These are phyloP conservation scores for Julus scanicus DNA, from an alignment of 2,888 invertebrate genomes.

Conservation along the genomic window DNA sequence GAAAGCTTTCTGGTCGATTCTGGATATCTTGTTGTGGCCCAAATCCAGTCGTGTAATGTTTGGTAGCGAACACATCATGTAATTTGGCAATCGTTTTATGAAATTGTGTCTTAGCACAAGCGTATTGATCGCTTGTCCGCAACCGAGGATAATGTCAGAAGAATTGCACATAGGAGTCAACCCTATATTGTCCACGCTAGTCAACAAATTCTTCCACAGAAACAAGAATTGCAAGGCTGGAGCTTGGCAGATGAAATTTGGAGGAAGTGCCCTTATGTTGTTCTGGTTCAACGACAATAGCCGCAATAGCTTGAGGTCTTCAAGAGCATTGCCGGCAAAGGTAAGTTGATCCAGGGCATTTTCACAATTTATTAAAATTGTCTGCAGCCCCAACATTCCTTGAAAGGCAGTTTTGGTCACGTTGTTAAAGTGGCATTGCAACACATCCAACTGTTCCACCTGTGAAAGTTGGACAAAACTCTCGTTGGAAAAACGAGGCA, in stretches of 20 bases:
- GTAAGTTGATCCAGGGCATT: background rate
- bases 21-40: background rate
- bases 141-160: background rate
- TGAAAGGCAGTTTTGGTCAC: background rate
- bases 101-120: background rate
- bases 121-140: background rate
- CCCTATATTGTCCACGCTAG: background rate
- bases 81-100: background rate
- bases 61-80: background rate
- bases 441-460: conserved; percentile 18
- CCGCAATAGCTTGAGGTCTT: background rate
- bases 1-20: background rate
- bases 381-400: background rate
- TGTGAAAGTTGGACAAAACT: background rate
- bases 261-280: background rate
- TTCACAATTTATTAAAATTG: conserved; percentile 1
- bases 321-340: background rate
- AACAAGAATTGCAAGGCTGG: background rate
- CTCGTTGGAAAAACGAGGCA: background rate
- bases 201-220: conserved; percentile 21
- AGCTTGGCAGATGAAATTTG: background rate
- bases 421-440: conserved; percentile 1
- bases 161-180: background rate
- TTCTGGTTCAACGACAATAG: background rate
- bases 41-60: conserved; percentile 5